Percentiles rank a stretch among this genome's conserved stretches.
Conservation (phyloP, 2,113 vertebrate species). For the Numida meleagris region DNA sequence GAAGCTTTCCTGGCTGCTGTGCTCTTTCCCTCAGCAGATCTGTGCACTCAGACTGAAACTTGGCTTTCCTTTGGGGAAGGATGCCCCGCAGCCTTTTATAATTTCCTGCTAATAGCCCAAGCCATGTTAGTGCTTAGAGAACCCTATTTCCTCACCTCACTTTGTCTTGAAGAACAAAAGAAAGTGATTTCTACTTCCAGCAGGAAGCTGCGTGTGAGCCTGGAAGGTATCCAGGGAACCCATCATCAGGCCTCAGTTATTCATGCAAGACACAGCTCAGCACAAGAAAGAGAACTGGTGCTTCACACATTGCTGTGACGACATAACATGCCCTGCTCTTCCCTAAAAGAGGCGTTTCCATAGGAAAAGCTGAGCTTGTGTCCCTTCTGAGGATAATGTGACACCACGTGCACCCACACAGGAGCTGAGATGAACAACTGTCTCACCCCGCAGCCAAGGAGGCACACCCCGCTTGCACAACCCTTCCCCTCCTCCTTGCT, state of each 20-base stretch:
- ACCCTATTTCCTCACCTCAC: background rate
- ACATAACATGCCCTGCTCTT: background rate
- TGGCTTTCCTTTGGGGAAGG: background rate
- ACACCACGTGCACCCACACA: background rate
- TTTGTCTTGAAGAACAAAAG: background rate
- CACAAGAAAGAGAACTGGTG: background rate
- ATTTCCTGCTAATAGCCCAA: background rate
- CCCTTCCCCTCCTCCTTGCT: background rate
- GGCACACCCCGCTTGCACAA: conserved; percentile 20
- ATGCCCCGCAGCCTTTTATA: background rate
- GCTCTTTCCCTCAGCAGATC: background rate
- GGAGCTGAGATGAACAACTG: background rate
- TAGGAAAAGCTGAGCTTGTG: background rate
- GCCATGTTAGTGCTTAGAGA: background rate
- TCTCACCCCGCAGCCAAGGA: rapidly evolving
- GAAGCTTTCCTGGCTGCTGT: background rate
- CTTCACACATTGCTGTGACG: background rate
- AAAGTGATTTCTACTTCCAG: background rate
- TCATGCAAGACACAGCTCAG: background rate
- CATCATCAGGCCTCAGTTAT: background rate
- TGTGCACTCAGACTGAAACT: background rate
- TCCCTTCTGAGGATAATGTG: background rate
- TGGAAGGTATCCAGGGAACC: background rate
- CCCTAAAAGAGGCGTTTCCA: background rate
- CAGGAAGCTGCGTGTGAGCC: background rate